These are phyloP conservation scores for Excalfactoria chinensis DNA, from an alignment of 2,113 vertebrate species.

Conservation along the genomic window DNA sequence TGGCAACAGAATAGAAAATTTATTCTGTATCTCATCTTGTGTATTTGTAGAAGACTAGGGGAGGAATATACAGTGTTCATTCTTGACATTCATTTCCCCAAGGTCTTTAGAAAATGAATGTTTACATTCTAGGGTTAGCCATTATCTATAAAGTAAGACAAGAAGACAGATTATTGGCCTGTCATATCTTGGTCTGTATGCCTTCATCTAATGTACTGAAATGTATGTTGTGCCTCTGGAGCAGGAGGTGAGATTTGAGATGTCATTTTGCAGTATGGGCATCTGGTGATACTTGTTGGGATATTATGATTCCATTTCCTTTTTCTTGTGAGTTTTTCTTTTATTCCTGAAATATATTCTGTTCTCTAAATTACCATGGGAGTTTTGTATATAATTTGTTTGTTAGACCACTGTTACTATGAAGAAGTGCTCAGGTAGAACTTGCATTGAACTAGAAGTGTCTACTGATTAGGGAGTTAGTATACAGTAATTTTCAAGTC, in stretches of 20 bases:
- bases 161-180: neutral
- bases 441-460: fast-evolving
- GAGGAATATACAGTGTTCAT: neutral
- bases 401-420: neutral
- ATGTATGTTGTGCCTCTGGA: neutral
- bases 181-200: neutral
- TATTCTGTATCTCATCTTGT: neutral
- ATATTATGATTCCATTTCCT: neutral
- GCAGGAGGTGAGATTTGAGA: neutral
- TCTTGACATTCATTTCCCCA: neutral
- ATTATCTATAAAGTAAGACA: neutral
- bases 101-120: neutral
- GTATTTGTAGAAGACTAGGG: neutral
- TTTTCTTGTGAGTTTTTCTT: neutral
- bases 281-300: neutral
- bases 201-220: neutral
- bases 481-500: neutral
- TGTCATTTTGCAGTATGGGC: neutral
- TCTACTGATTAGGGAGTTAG: neutral
- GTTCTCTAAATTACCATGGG: neutral
- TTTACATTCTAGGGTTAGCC: neutral
- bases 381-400: neutral
- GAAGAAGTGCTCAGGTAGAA: neutral
- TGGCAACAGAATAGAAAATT: neutral
- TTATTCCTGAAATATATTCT: fast-evolving